Percentiles rank a stretch among this genome's conserved stretches.
Evolutionary conservation across 2,888 invertebrate genomes (phyloP).

Genomic region (Campaea margaritaria): DNA sequence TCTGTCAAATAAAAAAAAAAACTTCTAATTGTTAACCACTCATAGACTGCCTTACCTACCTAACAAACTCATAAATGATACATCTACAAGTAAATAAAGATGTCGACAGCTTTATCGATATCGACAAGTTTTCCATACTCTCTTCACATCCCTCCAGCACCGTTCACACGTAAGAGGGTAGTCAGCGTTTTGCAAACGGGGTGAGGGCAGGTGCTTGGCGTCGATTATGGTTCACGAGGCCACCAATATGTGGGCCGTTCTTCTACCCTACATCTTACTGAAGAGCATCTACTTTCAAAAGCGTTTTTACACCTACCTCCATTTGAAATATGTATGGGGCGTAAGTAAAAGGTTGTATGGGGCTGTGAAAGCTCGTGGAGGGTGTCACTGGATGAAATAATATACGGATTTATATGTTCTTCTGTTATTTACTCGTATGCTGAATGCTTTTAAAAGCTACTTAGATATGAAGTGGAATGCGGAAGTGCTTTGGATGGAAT

Average conservation of each 20-base stretch:
- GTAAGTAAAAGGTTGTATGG: background rate
- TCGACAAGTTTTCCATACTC: conserved; percentile 11
- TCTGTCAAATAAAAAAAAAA: too few species aligned
- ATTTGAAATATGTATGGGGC: background rate
- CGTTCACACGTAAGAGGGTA: conserved; percentile 61
- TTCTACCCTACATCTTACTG: conserved; percentile 21
- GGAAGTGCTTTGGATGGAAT: too few species aligned
- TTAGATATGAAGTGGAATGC: too few species aligned
- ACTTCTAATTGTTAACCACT: too few species aligned
- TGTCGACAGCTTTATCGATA: conserved; percentile 10
- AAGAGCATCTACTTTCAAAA: background rate
- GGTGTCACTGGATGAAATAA: conserved; percentile 7
- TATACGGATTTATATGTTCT: background rate
- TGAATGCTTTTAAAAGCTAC: too few species aligned
- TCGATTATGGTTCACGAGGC: conserved; percentile 46
- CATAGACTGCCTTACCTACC: too few species aligned
- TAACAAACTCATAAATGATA: too few species aligned
- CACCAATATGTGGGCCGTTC: conserved; percentile 40
- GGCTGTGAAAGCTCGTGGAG: conserved; percentile 9
- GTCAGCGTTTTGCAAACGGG: conserved; percentile 82
- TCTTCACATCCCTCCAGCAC: conserved; percentile 39
- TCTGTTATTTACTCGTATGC: too few species aligned
- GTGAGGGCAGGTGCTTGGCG: conserved; percentile 69
- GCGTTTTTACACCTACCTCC: background rate
- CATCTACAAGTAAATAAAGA: background rate